Base-by-base conservation (phyloP, 1,140 invertebrate species). In the Pseudomyrmex pallidus region DNA sequence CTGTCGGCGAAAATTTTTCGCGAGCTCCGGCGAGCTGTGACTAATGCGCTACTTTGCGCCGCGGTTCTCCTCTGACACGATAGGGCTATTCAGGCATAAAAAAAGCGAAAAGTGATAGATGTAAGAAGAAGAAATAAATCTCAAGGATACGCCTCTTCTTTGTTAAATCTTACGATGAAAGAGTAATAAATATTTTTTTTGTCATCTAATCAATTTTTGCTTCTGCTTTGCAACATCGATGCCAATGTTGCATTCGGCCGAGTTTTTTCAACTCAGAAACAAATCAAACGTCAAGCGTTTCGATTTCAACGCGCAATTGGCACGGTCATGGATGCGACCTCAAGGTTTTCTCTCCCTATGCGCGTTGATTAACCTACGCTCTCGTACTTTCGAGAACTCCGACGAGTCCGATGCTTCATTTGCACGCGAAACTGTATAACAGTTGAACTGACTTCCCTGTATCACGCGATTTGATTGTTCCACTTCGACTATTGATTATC, bases 11-110 rank as follows among this genome's bases (percentile, higher is more conserved):
- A 87, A 85, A 82, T 85, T 85, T 76, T 73, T 52, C 74, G 66
- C 64, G 77, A 85, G 78, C 74, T 85, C 46, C 70, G 20, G 25
- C 74, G 25, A 78, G 63, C 68, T 59, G 86, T 87, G 85, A 88
- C 74, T 85, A 82, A 88, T 88, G 83, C 35, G 70, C 67, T 78
- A 59, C 56, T 84, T 48, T 59, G 35, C 20, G 35, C 20, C 64
- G n/a, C 12, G 35, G 35, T 10, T 63, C 54, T 57, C 59, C 73
- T 12, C 20, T 17, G 54, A 48, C 44, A 5, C 35, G 54, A 72
- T 82, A 52, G 56, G 17, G n/a, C 35, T 62, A 52, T 10, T 82
- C 17, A 1, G 25, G 54, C 57, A 46, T 10, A 35, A 8, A 7
- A 7, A 25, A 25, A 3, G 25, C 25, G 25, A 25, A 25, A 59